Evolutionary conservation across 2,888 invertebrate genomes (phyloP).

Genomic region (Spicauda simplicius): DNA sequence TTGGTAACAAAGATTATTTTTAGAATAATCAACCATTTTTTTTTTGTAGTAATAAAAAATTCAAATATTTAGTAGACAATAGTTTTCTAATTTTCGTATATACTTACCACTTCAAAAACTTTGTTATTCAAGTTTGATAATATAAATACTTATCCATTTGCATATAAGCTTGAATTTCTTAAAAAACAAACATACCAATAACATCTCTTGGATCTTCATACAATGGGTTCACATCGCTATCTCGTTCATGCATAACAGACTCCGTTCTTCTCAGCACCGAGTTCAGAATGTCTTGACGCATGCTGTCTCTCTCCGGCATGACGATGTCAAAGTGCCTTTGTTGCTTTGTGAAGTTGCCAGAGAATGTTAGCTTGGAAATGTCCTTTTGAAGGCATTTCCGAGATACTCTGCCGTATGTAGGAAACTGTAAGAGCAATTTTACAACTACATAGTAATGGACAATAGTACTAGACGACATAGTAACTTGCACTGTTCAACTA

Average conservation of each 20-base stretch:
- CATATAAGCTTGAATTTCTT: no score
- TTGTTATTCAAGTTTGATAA: no score
- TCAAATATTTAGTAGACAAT: no score
- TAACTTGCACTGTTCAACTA: no score
- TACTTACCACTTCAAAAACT: no score
- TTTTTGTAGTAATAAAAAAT: no score
- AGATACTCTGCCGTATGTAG: conserved; percentile 48
- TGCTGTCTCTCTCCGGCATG: conserved; percentile 55
- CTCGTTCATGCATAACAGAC: conserved; percentile 53
- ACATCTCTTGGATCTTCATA: conserved; percentile 79
- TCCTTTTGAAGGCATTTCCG: conserved; percentile 46
- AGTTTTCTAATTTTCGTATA: no score
- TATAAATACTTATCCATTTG: no score
- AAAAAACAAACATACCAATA: conserved; percentile 55
- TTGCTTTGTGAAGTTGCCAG: conserved; percentile 65
- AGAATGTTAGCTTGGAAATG: conserved; percentile 61
- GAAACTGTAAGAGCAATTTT: background rate
- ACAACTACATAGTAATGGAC: no score
- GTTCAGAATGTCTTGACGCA: conserved; percentile 68
- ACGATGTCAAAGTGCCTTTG: conserved; percentile 58
- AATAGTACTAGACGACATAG: no score
- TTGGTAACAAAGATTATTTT: no score
- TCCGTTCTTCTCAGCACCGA: conserved; percentile 66
- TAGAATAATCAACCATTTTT: no score
- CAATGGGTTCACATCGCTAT: conserved; percentile 58